phyloP scores from a whole-genome alignment of 2,888 invertebrate genomes.

The Platycheirus albimanus region DNA sequence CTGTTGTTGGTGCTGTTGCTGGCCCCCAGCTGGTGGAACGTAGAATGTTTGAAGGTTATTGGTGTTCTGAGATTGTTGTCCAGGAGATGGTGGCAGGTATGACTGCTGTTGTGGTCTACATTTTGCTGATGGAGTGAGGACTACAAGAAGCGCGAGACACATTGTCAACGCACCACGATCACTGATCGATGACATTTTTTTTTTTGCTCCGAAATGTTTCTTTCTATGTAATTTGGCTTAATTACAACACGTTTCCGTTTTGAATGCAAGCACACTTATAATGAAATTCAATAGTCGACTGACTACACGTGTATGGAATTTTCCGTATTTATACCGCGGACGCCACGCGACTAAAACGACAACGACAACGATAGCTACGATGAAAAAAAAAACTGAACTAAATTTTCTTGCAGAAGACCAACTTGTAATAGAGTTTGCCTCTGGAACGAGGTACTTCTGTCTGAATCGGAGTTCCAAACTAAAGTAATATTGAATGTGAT shows the following conservation, averaged over 20 bases:
- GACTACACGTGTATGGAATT: constrained; percentile 68
- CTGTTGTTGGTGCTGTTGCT: too few species aligned
- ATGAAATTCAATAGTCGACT: constrained; percentile 73
- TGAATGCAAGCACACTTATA: constrained; percentile 61
- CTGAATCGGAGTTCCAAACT: constrained; percentile 62
- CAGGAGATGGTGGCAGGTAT: constrained; percentile 8
- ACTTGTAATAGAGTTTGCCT: constrained; percentile 24
- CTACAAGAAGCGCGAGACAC: constrained; percentile 37
- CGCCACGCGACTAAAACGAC: constrained; percentile 17
- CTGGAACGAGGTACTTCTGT: constrained; percentile 61
- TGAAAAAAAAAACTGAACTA: constrained; percentile 35
- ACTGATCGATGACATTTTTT: constrained; percentile 56
- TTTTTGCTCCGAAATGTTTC: neutral
- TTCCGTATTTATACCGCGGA: constrained; percentile 69
- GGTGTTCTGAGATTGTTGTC: constrained; percentile 4
- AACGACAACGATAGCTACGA: neutral
- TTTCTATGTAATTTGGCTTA: constrained; percentile 4
- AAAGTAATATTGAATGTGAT: constrained; percentile 58
- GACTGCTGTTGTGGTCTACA: constrained; percentile 59
- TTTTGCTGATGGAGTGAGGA: constrained; percentile 15
- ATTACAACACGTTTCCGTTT: constrained; percentile 28
- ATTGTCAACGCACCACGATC: constrained; percentile 55
- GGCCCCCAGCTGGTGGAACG: constrained; percentile 34
- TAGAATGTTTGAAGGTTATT: constrained; percentile 57
- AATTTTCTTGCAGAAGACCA: constrained; percentile 18